A percentile compares a stretch with the other conserved stretches of the same genome.
phyloP scores from a whole-genome alignment of 2,113 vertebrate genomes.

The Merops nubicus region DNA sequence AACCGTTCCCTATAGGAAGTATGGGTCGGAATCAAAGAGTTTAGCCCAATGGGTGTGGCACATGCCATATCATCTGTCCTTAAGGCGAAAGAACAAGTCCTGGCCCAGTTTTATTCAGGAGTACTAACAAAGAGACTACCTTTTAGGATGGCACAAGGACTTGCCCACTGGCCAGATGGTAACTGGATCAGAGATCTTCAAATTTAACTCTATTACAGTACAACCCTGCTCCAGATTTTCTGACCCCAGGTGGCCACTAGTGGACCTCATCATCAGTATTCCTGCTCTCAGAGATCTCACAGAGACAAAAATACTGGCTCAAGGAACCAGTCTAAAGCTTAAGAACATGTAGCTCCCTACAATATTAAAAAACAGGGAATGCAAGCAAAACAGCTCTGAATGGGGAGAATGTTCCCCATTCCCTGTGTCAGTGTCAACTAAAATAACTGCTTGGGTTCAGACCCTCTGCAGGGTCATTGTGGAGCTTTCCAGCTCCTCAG shows the following conservation, averaged over 20 bases:
- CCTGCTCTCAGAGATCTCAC: neutral
- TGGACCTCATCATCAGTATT: neutral
- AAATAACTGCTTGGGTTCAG: neutral
- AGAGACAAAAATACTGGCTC: neutral
- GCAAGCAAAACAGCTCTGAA: neutral
- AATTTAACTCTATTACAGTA: neutral
- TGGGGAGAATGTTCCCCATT: no score
- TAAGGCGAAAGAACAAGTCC: neutral
- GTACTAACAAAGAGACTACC: neutral
- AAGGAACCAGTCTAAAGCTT: neutral
- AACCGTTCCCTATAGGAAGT: neutral
- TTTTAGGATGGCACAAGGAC: neutral
- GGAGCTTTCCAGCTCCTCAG: neutral
- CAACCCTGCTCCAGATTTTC: neutral
- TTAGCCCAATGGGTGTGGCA: neutral
- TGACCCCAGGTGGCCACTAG: neutral
- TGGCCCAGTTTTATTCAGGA: neutral
- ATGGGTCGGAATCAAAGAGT: neutral
- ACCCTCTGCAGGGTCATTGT: neutral
- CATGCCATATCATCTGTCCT: neutral
- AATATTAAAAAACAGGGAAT: neutral
- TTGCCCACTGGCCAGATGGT: neutral
- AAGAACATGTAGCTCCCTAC: neutral
- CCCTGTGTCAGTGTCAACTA: neutral
- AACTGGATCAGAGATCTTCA: neutral